Percentiles rank a stretch among this genome's conserved stretches.
Conservation (phyloP, 1,140 invertebrate genomes). For the Sycophaga agraensis region DNA sequence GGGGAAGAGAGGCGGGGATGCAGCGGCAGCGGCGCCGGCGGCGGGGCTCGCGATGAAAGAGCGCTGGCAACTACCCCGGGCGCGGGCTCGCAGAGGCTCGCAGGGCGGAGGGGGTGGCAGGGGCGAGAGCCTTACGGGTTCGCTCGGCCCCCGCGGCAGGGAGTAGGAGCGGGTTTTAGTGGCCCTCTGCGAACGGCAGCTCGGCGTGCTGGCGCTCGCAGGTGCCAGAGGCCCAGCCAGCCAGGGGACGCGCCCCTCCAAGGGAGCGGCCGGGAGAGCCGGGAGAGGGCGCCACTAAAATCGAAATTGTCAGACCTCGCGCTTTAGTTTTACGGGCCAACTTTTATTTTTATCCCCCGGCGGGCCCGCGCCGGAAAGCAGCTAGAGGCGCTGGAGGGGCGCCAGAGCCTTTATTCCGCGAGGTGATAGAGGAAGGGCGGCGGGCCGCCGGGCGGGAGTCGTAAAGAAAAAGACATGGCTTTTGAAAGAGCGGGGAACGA, state of each 20-base stretch:
- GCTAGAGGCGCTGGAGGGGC: too few relatives aligned
- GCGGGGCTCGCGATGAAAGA: neutral
- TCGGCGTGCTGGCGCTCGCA: neutral
- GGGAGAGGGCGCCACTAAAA: too few relatives aligned
- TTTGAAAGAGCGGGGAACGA: neutral
- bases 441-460: neutral
- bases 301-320: constrained; percentile 42
- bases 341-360: constrained; percentile 17
- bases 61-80: neutral
- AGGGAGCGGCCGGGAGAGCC: too few relatives aligned
- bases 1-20: neutral
- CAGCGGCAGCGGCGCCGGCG: neutral
- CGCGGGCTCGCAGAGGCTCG: neutral
- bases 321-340: constrained; percentile 30
- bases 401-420: constrained; percentile 8
- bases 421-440: neutral
- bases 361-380: neutral
- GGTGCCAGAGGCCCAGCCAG: constrained; percentile 15
- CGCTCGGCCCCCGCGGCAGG: neutral
- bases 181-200: constrained; percentile 17
- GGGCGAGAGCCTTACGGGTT: too few relatives aligned
- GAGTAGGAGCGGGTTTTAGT: constrained; percentile 10
- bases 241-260: too few relatives aligned
- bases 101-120: neutral
- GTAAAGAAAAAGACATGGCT: constrained; percentile 15